Evolutionary conservation across 2,888 invertebrate species (phyloP).

Genomic region (Drosophila limbata): DNA sequence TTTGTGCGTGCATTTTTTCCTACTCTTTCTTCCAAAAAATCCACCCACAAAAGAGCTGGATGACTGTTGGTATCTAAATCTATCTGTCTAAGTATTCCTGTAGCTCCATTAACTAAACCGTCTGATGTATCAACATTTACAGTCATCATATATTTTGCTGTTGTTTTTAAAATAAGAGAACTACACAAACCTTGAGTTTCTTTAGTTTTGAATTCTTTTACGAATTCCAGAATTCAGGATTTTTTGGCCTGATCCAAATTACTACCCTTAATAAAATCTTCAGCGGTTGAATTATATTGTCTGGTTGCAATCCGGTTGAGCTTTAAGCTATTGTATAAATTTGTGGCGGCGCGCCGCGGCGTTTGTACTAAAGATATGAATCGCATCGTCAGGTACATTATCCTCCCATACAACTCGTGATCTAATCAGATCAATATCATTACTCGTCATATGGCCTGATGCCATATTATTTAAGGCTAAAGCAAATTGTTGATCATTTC

Average conservation of each 20-base stretch:
- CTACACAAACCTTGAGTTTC: neutral
- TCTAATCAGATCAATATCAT: neutral
- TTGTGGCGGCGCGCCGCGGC: neutral
- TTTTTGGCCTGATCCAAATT: no score
- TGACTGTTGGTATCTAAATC: constrained; percentile 1
- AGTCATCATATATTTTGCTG: no score
- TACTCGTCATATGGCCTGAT: constrained; percentile 1
- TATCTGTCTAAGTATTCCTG: neutral
- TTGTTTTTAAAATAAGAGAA: neutral
- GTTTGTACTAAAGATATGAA: neutral
- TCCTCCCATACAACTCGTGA: neutral
- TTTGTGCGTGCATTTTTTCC: neutral
- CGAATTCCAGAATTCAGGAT: no score
- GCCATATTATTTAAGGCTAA: constrained; percentile 22
- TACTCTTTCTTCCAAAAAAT: neutral
- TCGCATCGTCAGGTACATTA: neutral
- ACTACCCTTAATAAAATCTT: neutral
- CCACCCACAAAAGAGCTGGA: neutral
- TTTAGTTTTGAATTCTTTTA: neutral
- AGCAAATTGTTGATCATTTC: constrained; percentile 22
- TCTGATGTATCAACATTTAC: neutral
- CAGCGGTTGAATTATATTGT: no score
- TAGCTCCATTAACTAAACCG: neutral
- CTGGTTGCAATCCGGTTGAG: no score
- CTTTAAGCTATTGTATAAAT: neutral